Conservation (phyloP, 2,113 vertebrate species). For the Phalacrocorax aristotelis region DNA sequence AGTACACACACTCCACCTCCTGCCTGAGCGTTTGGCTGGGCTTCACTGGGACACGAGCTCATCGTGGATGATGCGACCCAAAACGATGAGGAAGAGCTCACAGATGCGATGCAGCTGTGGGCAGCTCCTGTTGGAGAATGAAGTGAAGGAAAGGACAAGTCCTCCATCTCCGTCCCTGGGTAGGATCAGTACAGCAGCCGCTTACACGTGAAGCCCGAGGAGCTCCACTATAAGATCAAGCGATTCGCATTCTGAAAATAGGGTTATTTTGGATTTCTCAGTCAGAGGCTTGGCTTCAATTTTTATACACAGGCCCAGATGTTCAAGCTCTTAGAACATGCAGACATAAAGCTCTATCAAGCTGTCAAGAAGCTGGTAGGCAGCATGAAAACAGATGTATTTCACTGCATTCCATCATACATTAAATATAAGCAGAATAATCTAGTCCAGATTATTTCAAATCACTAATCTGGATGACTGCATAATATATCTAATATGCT, state of each 20-base stretch:
- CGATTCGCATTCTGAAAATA: not conserved
- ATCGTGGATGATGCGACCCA: accelerated
- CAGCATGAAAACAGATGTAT: slow-evolving; percentile 57
- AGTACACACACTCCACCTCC: not conserved
- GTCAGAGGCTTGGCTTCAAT: slow-evolving; percentile 7
- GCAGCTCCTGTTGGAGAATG: not conserved
- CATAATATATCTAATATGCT: slow-evolving; percentile 12
- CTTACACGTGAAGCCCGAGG: not conserved
- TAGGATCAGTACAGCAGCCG: not conserved
- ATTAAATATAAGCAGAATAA: slow-evolving; percentile 55
- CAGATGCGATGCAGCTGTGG: slow-evolving; percentile 26
- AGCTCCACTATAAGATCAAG: not conserved
- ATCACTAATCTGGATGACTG: slow-evolving; percentile 12
- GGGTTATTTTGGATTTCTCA: not conserved
- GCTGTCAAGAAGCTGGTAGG: slow-evolving; percentile 59
- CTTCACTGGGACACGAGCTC: not conserved
- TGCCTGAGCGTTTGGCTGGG: not conserved
- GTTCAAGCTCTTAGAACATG: slow-evolving; percentile 31
- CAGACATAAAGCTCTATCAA: slow-evolving; percentile 54
- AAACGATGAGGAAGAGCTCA: not conserved
- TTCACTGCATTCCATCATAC: slow-evolving; percentile 45
- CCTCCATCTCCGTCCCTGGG: not conserved
- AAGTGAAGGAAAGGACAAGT: not conserved
- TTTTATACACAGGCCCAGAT: slow-evolving; percentile 42
- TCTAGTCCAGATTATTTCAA: slow-evolving; percentile 44